Evolutionary conservation across 2,888 invertebrate genomes (phyloP).

Genomic region (Myopa testacea): DNA sequence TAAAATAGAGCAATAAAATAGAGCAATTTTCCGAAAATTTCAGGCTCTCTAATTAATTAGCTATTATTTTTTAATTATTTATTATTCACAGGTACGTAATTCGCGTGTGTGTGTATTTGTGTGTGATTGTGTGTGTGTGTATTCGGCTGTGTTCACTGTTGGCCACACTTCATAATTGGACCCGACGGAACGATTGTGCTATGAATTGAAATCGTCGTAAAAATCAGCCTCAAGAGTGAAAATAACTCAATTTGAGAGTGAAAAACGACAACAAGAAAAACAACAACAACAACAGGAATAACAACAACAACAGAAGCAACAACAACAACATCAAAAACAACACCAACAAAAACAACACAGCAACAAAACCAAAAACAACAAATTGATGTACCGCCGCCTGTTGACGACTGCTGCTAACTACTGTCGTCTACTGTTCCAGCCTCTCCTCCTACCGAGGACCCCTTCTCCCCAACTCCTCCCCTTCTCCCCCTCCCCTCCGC

Average conservation of each 20-base stretch:
- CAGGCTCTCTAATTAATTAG: background rate
- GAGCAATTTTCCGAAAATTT: background rate
- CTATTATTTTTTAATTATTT: background rate
- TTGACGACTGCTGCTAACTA: constrained; percentile 13
- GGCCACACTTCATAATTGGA: constrained; percentile 13
- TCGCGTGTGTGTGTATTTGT: background rate
- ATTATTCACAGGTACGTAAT: background rate
- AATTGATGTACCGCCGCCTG: constrained; percentile 10
- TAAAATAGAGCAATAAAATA: background rate
- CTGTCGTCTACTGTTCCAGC: no score
- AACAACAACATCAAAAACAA: background rate
- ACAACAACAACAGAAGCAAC: background rate
- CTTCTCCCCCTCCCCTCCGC: no score
- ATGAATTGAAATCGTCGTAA: constrained; percentile 29
- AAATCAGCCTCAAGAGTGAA: constrained; percentile 60
- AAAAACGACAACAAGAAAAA: constrained; percentile 52
- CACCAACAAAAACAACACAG: background rate
- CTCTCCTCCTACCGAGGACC: no score
- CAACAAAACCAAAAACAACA: background rate
- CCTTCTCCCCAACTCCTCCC: no score
- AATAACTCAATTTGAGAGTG: constrained; percentile 67
- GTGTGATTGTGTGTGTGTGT: background rate
- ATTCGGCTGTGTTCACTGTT: background rate
- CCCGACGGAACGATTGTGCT: constrained; percentile 25
- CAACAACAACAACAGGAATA: background rate